A percentile compares a stretch with the other conserved stretches of the same genome.
phyloP scores from a whole-genome alignment of 35 echinoderm and acorn worm species.

The Ophiothrix spiculata region DNA sequence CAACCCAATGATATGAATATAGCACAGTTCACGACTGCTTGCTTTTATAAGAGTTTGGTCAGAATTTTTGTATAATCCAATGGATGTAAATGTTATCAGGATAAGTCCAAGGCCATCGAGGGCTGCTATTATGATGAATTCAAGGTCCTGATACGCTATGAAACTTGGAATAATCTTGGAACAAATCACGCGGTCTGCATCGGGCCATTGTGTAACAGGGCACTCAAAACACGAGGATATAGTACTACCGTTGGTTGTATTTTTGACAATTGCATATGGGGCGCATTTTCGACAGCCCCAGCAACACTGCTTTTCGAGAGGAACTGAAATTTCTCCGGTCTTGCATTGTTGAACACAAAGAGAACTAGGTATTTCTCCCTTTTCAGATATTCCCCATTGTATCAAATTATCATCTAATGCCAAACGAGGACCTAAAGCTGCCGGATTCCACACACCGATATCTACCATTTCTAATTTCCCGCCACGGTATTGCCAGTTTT shows the following conservation, averaged over 20 bases:
- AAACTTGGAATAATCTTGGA: neutral
- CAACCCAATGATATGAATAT: slow-evolving; percentile 7
- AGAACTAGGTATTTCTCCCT: neutral
- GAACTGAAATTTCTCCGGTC: neutral
- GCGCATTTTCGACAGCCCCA: slow-evolving; percentile 20
- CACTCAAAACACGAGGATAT: neutral
- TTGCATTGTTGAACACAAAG: slow-evolving; percentile 17
- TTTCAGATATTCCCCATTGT: neutral
- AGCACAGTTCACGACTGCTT: slow-evolving; percentile 25
- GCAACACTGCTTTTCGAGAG: slow-evolving; percentile 25
- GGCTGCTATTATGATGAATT: neutral
- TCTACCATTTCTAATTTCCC: neutral
- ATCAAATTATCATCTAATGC: neutral
- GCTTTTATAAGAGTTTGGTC: slow-evolving; percentile 29
- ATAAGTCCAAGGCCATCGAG: neutral
- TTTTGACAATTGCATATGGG: neutral
- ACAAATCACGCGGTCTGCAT: neutral
- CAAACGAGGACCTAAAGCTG: neutral
- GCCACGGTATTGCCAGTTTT: neutral
- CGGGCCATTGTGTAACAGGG: neutral
- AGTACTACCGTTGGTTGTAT: too few species aligned
- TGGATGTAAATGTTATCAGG: neutral
- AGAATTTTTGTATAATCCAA: neutral
- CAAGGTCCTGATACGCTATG: neutral
- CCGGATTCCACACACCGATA: neutral